These are phyloP conservation scores for Choristoneura rosaceana DNA, from an alignment of 2,888 invertebrate species.

Conservation along the genomic window DNA sequence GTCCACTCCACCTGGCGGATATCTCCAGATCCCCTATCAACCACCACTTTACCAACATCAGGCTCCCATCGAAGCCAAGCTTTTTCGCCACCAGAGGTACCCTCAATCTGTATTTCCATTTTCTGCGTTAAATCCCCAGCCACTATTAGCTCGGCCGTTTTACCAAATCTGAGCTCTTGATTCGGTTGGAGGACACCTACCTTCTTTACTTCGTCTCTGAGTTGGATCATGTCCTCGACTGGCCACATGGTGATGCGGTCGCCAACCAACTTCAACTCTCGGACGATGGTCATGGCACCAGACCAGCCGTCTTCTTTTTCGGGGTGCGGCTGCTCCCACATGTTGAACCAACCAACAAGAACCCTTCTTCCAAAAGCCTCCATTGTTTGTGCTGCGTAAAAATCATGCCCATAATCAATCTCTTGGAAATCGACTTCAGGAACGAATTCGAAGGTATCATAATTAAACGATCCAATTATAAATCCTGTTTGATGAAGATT, in stretches of 20 bases:
- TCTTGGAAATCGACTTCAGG: constrained; percentile 73
- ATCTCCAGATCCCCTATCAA: constrained; percentile 68
- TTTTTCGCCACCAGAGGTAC: constrained; percentile 61
- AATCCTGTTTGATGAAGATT: constrained; percentile 74
- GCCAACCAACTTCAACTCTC: constrained; percentile 65
- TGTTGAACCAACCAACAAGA: constrained; percentile 74
- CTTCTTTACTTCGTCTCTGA: constrained; percentile 58
- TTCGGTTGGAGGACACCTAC: constrained; percentile 54
- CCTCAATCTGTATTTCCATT: constrained; percentile 64
- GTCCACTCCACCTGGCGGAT: constrained; percentile 74
- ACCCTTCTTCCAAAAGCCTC: constrained; percentile 69
- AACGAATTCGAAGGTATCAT: constrained; percentile 70
- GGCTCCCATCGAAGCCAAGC: constrained; percentile 44
- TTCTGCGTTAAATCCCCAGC: constrained; percentile 57
- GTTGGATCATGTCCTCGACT: constrained; percentile 57
- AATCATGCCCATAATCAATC: constrained; percentile 78
- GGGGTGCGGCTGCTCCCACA: constrained; percentile 73
- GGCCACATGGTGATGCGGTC: constrained; percentile 71
- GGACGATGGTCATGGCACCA: constrained; percentile 73
- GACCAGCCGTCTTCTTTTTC: constrained; percentile 78
- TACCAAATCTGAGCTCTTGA: constrained; percentile 56
- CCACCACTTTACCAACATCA: constrained; percentile 60
- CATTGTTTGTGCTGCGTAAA: constrained; percentile 77
- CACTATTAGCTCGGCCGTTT: constrained; percentile 69
- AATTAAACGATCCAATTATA: constrained; percentile 75